These are phyloP conservation scores for Hemicentrotus pulcherrimus DNA, from an alignment of 35 echinoderm and acorn worm species.

Conservation along the genomic window DNA sequence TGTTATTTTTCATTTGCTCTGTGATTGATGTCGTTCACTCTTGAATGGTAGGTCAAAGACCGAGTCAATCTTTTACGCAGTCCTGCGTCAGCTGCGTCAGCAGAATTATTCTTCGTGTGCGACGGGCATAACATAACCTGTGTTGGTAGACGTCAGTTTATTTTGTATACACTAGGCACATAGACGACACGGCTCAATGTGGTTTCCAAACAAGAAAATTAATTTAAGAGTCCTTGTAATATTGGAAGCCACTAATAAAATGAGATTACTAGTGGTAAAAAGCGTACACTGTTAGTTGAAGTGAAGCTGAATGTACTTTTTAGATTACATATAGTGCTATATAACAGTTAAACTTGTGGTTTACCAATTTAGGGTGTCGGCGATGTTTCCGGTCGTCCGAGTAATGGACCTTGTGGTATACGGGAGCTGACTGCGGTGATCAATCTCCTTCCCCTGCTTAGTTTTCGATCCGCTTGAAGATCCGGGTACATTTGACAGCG, in stretches of 20 bases:
- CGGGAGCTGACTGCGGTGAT: constrained; percentile 31
- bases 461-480: constrained; percentile 65
- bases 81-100: no score
- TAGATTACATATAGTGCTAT: no score
- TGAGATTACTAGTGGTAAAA: background rate
- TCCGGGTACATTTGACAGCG: constrained; percentile 72
- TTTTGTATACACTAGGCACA: background rate
- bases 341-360: no score
- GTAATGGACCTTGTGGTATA: background rate
- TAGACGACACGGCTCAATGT: background rate
- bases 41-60: no score
- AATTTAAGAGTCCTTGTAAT: background rate
- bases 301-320: background rate
- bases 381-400: background rate
- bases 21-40: no score
- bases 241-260: background rate
- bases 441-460: background rate
- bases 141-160: background rate
- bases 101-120: no score
- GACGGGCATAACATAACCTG: background rate
- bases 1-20: no score
- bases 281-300: background rate
- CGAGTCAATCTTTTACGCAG: no score
- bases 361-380: no score
- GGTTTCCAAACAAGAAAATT: background rate